These are phyloP conservation scores for Anarrhichthys ocellatus DNA, from an alignment of 2,113 vertebrate species.

Conservation along the genomic window DNA sequence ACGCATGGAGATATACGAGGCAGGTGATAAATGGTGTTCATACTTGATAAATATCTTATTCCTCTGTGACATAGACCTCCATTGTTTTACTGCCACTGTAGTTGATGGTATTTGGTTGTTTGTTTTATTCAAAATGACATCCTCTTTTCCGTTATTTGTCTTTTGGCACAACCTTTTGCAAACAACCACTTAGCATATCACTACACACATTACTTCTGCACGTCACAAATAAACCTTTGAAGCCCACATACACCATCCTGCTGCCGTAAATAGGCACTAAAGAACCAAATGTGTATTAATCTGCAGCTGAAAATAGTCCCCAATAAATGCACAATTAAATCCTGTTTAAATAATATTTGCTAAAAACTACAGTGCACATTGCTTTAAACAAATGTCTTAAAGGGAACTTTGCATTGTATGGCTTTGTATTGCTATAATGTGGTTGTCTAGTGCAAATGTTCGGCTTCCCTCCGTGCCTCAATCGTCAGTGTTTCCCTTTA, in stretches of 20 bases:
- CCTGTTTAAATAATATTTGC: background rate
- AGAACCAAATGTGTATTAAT: too few relatives aligned
- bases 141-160: background rate
- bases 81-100: background rate
- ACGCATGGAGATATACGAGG: background rate
- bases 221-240: background rate
- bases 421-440: background rate
- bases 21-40: background rate
- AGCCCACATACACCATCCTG: background rate
- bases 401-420: too few relatives aligned
- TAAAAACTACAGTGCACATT: background rate
- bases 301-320: too few relatives aligned
- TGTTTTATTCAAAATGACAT: background rate
- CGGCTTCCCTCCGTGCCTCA: background rate
- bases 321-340: too few relatives aligned
- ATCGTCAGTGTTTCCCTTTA: background rate
- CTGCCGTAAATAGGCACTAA: too few relatives aligned
- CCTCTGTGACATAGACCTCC: background rate
- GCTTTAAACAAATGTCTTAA: too few relatives aligned
- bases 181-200: background rate
- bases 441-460: background rate
- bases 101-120: background rate
- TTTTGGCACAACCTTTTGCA: background rate
- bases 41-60: background rate
- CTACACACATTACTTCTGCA: background rate